A percentile compares a stretch with the other conserved stretches of the same genome.
phyloP scores from a whole-genome alignment of 2,113 vertebrate species.

The Maylandia zebra region DNA sequence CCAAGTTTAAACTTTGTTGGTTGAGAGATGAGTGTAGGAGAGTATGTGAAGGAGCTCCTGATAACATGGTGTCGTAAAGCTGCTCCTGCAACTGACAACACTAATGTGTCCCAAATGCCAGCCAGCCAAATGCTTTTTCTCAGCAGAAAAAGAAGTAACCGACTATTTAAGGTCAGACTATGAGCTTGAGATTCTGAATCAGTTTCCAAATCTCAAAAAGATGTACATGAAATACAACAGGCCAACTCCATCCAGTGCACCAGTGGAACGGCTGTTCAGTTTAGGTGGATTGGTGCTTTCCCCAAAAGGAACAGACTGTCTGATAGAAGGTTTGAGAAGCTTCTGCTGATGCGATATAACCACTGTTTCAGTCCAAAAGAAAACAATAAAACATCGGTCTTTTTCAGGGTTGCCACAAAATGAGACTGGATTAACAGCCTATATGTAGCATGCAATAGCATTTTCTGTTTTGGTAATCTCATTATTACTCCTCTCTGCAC shows the following conservation, averaged over 20 bases:
- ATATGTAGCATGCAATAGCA: neutral
- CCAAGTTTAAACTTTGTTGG: no score
- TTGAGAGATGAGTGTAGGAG: no score
- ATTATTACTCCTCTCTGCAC: accelerated
- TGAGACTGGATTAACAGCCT: neutral
- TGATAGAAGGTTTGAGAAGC: neutral
- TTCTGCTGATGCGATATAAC: neutral
- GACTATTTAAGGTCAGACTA: accelerated
- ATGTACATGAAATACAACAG: neutral
- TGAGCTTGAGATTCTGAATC: neutral
- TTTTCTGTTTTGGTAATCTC: neutral
- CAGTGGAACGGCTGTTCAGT: accelerated
- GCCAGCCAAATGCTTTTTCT: neutral
- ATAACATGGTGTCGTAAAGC: no score
- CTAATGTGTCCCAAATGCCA: no score
- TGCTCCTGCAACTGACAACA: no score
- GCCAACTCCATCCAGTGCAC: neutral
- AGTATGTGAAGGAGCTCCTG: no score
- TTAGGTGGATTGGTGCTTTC: neutral
- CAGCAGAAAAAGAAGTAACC: accelerated
- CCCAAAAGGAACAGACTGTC: accelerated
- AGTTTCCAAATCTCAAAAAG: neutral
- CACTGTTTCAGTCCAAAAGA: neutral
- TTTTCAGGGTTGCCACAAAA: neutral
- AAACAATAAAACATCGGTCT: neutral